phyloP scores from a whole-genome alignment of 2,113 vertebrate genomes.

The Columba livia region DNA sequence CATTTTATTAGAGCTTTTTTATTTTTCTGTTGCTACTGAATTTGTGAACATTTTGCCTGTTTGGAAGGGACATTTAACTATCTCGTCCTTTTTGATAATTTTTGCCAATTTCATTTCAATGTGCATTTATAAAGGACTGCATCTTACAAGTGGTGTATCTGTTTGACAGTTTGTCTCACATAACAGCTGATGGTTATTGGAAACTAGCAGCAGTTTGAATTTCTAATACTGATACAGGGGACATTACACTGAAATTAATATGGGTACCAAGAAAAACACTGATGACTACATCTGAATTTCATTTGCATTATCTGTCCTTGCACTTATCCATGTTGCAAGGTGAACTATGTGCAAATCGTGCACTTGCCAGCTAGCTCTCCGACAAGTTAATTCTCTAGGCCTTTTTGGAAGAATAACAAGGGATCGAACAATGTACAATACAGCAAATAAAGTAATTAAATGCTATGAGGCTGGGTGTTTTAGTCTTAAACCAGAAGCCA shows the following conservation, averaged over 20 bases:
- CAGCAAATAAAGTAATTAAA: background rate
- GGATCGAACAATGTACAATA: background rate
- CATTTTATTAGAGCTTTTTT: background rate
- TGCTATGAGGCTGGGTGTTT: background rate
- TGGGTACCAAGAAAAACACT: background rate
- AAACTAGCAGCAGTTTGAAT: background rate
- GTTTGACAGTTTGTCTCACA: accelerated
- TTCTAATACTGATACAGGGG: background rate
- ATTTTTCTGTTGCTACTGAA: background rate
- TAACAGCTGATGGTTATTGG: background rate
- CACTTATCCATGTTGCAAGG: background rate
- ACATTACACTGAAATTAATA: background rate
- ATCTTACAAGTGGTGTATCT: background rate
- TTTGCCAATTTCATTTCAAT: background rate
- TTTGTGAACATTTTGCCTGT: background rate
- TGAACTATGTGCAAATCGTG: background rate
- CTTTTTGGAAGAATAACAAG: background rate
- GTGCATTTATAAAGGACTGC: background rate
- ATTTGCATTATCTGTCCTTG: background rate
- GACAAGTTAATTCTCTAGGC: background rate
- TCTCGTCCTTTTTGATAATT: background rate
- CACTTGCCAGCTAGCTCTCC: background rate
- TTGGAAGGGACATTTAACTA: background rate
- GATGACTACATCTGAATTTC: background rate
- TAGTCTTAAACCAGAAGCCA: background rate